Conservation (phyloP, 2,113 vertebrate genomes). For the Ovis canadensis region DNA sequence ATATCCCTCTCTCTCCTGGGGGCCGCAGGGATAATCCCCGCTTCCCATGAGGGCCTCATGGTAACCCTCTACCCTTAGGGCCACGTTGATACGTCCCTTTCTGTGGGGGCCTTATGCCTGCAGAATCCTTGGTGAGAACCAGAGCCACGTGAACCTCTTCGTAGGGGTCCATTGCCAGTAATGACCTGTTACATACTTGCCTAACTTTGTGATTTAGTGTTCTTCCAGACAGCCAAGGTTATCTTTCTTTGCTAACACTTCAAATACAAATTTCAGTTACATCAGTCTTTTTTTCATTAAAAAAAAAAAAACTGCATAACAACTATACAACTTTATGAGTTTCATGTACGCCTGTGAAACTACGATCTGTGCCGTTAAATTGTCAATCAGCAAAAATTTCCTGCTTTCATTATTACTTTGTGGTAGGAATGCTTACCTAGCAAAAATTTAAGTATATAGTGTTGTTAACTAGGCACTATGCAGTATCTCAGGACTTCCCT, state of each 20-base stretch:
- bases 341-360: neutral
- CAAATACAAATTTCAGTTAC: neutral
- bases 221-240: neutral
- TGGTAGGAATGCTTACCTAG: too few relatives aligned
- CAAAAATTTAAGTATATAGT: neutral
- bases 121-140: neutral
- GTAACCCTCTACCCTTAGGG: neutral
- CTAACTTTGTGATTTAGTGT: neutral
- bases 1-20: neutral
- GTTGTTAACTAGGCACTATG: neutral
- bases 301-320: neutral
- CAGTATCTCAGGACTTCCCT: neutral
- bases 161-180: neutral
- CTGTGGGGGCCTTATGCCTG: neutral
- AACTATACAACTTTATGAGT: neutral
- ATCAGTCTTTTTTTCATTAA: neutral
- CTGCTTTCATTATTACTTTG: neutral
- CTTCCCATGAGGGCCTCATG: neutral
- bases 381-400: neutral
- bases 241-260: neutral
- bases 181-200: neutral
- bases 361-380: accelerated
- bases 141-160: neutral
- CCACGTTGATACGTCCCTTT: neutral
- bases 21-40: neutral